phyloP scores from a whole-genome alignment of 2,113 vertebrate species.

The Eidolon helvum region DNA sequence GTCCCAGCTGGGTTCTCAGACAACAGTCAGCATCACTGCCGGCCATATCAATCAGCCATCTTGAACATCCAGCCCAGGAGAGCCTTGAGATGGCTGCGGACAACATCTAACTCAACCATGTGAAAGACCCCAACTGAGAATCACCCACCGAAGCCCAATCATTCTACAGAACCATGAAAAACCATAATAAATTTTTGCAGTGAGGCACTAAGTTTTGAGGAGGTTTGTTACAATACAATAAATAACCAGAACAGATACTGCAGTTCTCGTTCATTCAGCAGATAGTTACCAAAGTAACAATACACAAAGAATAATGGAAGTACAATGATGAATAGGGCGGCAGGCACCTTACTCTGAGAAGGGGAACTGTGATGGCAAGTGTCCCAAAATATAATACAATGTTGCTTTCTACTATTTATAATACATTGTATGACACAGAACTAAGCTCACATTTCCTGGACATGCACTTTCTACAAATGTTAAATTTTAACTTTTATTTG shows the following conservation, averaged over 20 bases:
- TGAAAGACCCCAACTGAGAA: not conserved
- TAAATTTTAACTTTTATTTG: slow-evolving; percentile 25
- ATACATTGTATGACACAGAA: not conserved
- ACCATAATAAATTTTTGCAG: not conserved
- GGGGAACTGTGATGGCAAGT: not conserved
- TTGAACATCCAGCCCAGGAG: not conserved
- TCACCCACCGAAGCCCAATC: not conserved
- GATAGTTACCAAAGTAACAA: not conserved
- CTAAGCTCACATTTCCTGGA: not conserved
- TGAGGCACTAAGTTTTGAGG: not conserved
- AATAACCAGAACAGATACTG: not conserved
- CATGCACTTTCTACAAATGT: not conserved
- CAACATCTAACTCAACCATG: not conserved
- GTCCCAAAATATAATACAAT: not conserved
- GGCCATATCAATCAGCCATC: not conserved
- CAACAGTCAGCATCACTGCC: not conserved
- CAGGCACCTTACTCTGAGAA: not conserved
- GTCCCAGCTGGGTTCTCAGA: not conserved
- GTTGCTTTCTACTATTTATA: not conserved
- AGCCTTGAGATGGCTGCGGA: not conserved
- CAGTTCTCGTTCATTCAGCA: not conserved
- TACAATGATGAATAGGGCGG: not conserved
- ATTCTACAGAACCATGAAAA: not conserved
- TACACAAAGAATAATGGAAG: not conserved
- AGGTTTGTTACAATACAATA: not conserved